A percentile compares a stretch with the other conserved stretches of the same genome.
phyloP scores from a whole-genome alignment of 2,113 vertebrate species.

The Henicopernis longicauda region DNA sequence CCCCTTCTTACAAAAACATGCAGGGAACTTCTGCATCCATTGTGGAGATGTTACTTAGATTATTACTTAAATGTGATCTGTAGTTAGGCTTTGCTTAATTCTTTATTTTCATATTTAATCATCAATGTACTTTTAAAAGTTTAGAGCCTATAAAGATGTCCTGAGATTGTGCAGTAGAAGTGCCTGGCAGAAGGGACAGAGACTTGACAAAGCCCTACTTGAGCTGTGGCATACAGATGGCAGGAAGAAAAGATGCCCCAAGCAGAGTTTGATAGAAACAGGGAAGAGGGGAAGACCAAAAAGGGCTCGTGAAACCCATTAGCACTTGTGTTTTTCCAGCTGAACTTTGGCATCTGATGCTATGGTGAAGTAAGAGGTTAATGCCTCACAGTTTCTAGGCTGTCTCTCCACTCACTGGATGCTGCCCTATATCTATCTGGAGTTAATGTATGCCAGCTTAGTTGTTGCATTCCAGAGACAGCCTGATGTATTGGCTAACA shows the following conservation, averaged over 20 bases:
- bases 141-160: not conserved
- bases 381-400: not conserved
- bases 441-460: not conserved
- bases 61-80: not conserved
- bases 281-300: not conserved
- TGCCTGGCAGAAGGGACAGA: not conserved
- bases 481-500: not conserved
- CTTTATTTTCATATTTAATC: not conserved
- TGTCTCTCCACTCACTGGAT: not conserved
- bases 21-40: not conserved
- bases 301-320: not conserved
- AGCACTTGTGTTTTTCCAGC: not conserved
- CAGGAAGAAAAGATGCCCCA: not conserved
- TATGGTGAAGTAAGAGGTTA: not conserved
- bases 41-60: not conserved
- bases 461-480: not conserved
- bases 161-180: not conserved
- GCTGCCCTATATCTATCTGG: not conserved
- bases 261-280: not conserved
- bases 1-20: not conserved
- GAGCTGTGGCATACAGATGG: not conserved
- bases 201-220: not conserved
- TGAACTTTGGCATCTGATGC: not conserved
- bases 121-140: not conserved
- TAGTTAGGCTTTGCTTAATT: not conserved